phyloP scores from a whole-genome alignment of 2,113 vertebrate genomes.

The Mus spicilegus region DNA sequence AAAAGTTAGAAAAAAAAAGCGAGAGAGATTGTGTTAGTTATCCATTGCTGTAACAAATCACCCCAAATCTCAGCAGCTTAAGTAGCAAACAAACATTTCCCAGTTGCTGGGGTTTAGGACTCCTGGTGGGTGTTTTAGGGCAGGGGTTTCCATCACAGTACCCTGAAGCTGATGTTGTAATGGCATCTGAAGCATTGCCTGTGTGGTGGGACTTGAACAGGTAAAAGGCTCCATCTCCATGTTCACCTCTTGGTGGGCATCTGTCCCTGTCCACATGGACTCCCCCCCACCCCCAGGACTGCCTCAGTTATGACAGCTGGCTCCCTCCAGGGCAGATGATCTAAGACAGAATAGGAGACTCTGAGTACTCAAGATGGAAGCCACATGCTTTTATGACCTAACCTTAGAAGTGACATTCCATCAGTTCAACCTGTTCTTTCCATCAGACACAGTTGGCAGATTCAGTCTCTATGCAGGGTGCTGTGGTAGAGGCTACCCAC shows the following conservation, averaged over 20 bases:
- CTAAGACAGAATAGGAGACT: background rate
- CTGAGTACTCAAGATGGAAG: background rate
- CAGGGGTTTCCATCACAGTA: background rate
- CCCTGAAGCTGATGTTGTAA: background rate
- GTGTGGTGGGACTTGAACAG: background rate
- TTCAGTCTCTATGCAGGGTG: background rate
- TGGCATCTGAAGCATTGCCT: background rate
- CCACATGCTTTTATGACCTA: background rate
- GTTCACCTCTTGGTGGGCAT: background rate
- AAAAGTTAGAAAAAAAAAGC: background rate
- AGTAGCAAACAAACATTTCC: background rate
- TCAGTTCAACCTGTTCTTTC: background rate
- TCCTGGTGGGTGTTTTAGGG: background rate
- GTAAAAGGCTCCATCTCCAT: background rate
- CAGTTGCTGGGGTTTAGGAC: background rate
- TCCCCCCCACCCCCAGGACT: background rate
- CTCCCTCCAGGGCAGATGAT: background rate
- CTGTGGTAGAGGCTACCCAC: background rate
- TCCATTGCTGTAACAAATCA: background rate
- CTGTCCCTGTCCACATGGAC: fast-evolving
- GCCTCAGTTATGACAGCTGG: background rate
- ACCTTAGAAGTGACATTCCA: background rate
- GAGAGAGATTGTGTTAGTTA: background rate
- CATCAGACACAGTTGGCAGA: background rate
- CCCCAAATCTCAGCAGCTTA: background rate